These are phyloP conservation scores for Heliornis fulica DNA, from an alignment of 2,113 vertebrate species.

Conservation along the genomic window DNA sequence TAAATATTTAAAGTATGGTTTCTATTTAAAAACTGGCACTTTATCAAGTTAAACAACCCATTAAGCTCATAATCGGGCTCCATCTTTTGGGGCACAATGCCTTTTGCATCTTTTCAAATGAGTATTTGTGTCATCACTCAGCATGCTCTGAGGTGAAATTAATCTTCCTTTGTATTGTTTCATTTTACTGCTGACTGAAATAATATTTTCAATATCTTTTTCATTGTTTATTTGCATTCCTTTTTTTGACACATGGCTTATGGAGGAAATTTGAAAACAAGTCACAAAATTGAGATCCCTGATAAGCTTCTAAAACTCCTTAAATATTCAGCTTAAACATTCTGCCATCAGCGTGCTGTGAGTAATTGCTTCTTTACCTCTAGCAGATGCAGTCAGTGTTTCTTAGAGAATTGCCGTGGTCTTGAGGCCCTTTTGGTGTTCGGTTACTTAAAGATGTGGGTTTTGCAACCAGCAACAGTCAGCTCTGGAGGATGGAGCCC, in stretches of 20 bases:
- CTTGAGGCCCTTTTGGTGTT: background rate
- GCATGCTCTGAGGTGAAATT: background rate
- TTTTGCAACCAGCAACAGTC: background rate
- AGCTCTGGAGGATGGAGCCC: background rate
- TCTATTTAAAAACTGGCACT: constrained; percentile 36
- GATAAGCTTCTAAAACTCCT: constrained; percentile 10
- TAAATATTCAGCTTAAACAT: background rate
- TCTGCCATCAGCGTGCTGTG: background rate
- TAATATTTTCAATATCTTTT: constrained; percentile 3
- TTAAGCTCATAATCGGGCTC: constrained; percentile 19
- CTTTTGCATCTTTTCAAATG: constrained; percentile 19
- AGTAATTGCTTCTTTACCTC: background rate
- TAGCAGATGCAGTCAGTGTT: background rate
- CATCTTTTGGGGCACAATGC: constrained; percentile 4
- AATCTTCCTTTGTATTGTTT: constrained; percentile 26
- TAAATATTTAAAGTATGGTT: constrained; percentile 35
- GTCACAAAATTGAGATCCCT: background rate
- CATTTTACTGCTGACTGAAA: constrained; percentile 14
- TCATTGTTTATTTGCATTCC: background rate
- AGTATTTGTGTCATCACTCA: constrained; percentile 6
- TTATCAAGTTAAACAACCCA: constrained; percentile 51
- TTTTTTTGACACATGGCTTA: background rate
- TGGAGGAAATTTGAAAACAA: background rate
- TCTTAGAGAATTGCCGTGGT: background rate
- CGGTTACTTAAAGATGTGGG: background rate